phyloP scores from a whole-genome alignment of 2,888 invertebrate genomes.

The Sinotaia quadrata region DNA sequence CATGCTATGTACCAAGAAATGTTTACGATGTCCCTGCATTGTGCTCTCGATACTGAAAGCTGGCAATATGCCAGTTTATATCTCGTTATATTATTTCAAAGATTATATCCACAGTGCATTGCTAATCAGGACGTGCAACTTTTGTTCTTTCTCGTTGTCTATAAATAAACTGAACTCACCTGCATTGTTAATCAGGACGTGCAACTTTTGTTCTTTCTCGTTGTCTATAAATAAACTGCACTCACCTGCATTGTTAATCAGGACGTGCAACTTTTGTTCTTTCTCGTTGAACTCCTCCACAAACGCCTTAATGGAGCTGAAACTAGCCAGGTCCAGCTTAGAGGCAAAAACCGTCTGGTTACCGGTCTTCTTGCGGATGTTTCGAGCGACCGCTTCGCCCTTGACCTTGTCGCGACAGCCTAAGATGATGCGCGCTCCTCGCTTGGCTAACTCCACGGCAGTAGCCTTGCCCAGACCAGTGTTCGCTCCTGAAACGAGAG shows the following conservation, averaged over 20 bases:
- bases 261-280: conserved; percentile 65
- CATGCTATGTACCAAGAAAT: no score
- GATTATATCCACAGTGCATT: no score
- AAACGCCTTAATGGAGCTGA: conserved; percentile 67
- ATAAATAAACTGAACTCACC: conserved; percentile 60
- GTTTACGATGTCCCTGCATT: no score
- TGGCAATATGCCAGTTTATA: no score
- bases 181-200: conserved; percentile 71
- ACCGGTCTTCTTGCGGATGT: conserved; percentile 63
- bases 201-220: conserved; percentile 61
- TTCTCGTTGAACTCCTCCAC: conserved; percentile 60
- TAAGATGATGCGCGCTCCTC: conserved; percentile 68
- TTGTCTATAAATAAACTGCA: conserved; percentile 20
- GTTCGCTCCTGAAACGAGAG: conserved; percentile 87
- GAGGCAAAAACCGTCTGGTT: conserved; percentile 65
- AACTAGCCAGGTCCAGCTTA: conserved; percentile 65
- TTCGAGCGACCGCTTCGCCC: conserved; percentile 67
- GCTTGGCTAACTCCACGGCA: conserved; percentile 80
- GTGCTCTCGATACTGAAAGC: neutral
- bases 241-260: conserved; percentile 72
- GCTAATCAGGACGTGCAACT: conserved; percentile 69
- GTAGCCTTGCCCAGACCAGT: conserved; percentile 87
- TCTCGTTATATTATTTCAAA: no score
- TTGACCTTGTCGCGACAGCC: conserved; percentile 66
- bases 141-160: conserved; percentile 58